A percentile compares a stretch with the other conserved stretches of the same genome.
These are phyloP conservation scores for Brachirus orientalis DNA, from an alignment of 2,113 vertebrate species.

Conservation along the genomic window DNA sequence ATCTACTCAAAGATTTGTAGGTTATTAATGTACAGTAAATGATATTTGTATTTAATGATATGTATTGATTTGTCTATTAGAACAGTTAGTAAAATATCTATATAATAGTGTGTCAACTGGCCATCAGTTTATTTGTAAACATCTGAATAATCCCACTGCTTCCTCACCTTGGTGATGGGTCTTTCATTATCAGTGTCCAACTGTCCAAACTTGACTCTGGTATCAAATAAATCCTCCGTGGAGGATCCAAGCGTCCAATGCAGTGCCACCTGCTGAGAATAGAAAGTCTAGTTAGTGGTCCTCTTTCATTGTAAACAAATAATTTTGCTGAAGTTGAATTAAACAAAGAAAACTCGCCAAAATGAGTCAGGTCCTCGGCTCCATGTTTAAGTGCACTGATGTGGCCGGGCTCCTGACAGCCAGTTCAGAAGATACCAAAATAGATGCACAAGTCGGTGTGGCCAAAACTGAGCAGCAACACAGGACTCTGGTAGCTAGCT, in stretches of 20 bases:
- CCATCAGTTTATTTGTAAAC: not conserved
- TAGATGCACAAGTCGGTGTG: conserved; percentile 82
- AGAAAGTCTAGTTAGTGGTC: conserved; percentile 12
- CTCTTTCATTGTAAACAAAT: not conserved
- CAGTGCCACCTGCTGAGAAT: conserved; percentile 36
- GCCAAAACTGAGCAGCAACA: conserved; percentile 83
- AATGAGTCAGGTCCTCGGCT: conserved; percentile 64
- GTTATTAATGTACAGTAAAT: not conserved
- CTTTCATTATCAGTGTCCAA: conserved; percentile 58
- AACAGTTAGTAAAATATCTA: rapidly evolving
- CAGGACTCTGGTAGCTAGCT: conserved; percentile 80
- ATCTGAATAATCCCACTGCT: not conserved
- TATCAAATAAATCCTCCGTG: conserved; percentile 51
- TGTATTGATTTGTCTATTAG: not conserved
- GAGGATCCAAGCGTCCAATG: conserved; percentile 33
- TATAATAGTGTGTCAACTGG: not conserved
- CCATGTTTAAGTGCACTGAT: conserved; percentile 61
- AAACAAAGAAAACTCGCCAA: conserved; percentile 57
- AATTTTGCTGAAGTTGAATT: not conserved
- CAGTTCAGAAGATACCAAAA: conserved; percentile 83
- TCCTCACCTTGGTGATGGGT: conserved; percentile 67
- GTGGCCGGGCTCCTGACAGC: conserved; percentile 62
- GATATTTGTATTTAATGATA: not conserved
- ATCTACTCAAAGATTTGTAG: not conserved
- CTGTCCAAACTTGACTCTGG: not conserved